Base-by-base conservation (phyloP, 1,140 invertebrate species). In the Leptonema lineaticorne region DNA sequence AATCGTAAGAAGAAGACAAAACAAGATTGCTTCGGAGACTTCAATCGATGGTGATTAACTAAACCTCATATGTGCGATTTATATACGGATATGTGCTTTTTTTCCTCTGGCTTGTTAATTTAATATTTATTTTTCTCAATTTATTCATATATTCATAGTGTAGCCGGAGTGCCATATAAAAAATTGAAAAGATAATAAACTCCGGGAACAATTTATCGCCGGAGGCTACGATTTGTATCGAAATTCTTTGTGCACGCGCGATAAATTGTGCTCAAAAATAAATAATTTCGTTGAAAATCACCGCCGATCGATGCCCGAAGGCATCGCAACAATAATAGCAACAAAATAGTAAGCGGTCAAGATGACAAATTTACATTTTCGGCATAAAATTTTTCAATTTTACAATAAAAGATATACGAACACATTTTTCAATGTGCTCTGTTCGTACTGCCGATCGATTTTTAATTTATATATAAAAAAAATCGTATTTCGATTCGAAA, bases 261-360 rank as follows among this genome's bases (percentile, higher is more conserved):
- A 53, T 53, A 53, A 53, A 53, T 53, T 24, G 50, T 53, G 27
- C n/a, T 22, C 50, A 24, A 53, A n/a, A 53, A 53, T 53, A 53
- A 53, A 53, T 53, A 53, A 14, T 41, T 41, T 16, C 37, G 16
- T 41, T 41, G 37, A 41, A 9, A 9, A 16, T 41, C 37, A 16
- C 37, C 37, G 16, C 2, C 11, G 30, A 14, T 14, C 37, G 16
- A 3, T 9, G 37, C 2, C 37, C 37, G 37, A n/a, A n/a, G n/a
- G n/a, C n/a, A n/a, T n/a, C n/a, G n/a, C n/a, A n/a, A n/a, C n/a
- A n/a, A n/a, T n/a, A n/a, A n/a, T n/a, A n/a, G n/a, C n/a, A n/a
- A n/a, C n/a, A n/a, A n/a, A n/a, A n/a, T n/a, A n/a, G n/a, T n/a
- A n/a, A n/a, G n/a, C n/a, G n/a, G n/a, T n/a, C n/a, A n/a, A n/a